Evolutionary conservation across 2,888 invertebrate genomes (phyloP), one percentile per base, ranked within the genome.

Genomic region (Mimumesa dahlbomi): DNA sequence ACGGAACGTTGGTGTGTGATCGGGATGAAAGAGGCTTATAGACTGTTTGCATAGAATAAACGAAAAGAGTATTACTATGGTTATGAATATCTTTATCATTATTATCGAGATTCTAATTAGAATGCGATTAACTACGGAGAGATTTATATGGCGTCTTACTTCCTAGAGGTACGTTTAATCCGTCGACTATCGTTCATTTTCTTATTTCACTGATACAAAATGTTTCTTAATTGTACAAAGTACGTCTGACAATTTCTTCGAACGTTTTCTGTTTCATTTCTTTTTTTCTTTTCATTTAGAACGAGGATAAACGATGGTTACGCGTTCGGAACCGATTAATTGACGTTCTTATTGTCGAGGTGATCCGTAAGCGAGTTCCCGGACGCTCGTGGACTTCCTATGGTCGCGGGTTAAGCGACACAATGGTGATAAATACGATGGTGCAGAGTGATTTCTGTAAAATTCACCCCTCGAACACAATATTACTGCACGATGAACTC

Each of bases 21-120:
- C 18, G 61, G 56, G 45, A 58, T 50, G 50, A 72, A 83, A 79
- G 82, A 82, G 81, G 83, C 85, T 85, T 82, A 84, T 84, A 85
- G 84, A 85, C 84, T 7, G 84, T 77, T 79, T 82, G 81, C 84
- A 75, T 82, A 85, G 82, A 62, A 68, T 82, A 82, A 79, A 70
- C 48, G 72, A 59, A 73, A 66, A 81, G 71, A 81, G 79, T 80
- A 77, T 77, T 79, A 79, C 59, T 73, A 76, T 68, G 73, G 49
- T 75, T 76, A 71, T 50, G 64, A 73, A 58, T 67, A 49, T 57
- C 53, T 62, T 62, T 61, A 52, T 52, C n/a, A 3, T 52, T 22
- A 14, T 6, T 1, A 21, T 25, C 21, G 50, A 6, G 9, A 22
- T n/a, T 52, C 9, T 38, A 9, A 25, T 13, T 21, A 38, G n/a